Evolutionary conservation across 35 echinoderm and acorn worm species (phyloP).

Genomic region (Lytechinus variegatus): DNA sequence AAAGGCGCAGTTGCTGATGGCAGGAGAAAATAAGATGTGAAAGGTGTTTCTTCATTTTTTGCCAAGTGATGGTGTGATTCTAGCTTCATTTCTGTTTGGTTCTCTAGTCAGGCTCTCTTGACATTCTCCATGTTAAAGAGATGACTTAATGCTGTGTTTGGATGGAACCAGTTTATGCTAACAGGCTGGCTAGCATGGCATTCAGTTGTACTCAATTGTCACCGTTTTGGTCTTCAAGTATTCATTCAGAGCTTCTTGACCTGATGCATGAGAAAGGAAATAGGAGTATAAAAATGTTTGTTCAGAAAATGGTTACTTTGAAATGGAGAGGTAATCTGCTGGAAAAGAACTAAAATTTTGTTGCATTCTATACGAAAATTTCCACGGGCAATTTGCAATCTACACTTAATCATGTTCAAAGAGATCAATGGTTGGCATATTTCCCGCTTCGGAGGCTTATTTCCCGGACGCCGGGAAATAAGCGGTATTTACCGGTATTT

Average conservation of each 20-base stretch:
- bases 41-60: neutral
- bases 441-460: too few species aligned
- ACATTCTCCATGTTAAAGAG: neutral
- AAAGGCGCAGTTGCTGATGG: neutral
- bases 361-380: too few species aligned
- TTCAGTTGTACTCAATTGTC: conserved; percentile 78
- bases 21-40: neutral
- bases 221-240: conserved; percentile 97
- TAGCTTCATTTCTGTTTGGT: neutral
- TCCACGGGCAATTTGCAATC: too few species aligned
- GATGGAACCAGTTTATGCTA: neutral
- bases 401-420: too few species aligned
- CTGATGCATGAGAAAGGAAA: conserved; percentile 56
- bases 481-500: too few species aligned
- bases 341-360: too few species aligned
- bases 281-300: neutral
- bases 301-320: neutral
- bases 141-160: neutral
- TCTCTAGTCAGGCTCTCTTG: neutral
- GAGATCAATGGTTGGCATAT: too few species aligned
- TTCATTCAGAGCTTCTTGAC: conserved; percentile 93
- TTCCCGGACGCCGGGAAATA: too few species aligned
- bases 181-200: neutral
- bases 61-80: neutral
- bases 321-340: too few species aligned